These are phyloP conservation scores for Syndactyla subalaris DNA, from an alignment of 2,797 vertebrate species.

Conservation along the genomic window DNA sequence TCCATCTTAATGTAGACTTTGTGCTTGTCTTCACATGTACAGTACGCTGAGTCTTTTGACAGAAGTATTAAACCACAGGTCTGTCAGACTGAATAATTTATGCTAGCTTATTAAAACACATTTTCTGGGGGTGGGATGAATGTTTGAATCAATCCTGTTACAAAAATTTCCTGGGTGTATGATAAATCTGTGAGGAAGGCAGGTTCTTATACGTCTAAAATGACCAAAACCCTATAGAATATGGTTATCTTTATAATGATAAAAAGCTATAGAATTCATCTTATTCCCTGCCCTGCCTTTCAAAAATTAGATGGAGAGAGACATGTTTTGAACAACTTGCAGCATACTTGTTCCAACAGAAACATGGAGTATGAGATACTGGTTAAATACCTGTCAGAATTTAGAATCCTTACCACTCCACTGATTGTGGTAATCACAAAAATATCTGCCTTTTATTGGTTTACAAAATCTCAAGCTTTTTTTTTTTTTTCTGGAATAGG, in stretches of 20 bases:
- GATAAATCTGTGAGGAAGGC: background rate
- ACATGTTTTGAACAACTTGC: background rate
- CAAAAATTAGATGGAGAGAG: background rate
- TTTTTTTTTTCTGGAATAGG: background rate
- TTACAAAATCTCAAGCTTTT: background rate
- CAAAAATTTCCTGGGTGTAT: background rate
- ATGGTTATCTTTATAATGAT: background rate
- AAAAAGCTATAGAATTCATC: background rate
- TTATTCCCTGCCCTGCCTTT: background rate
- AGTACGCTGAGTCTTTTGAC: background rate
- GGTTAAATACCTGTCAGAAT: background rate
- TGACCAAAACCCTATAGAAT: background rate
- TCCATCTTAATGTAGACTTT: background rate
- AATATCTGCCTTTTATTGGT: background rate
- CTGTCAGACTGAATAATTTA: background rate
- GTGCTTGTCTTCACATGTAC: background rate
- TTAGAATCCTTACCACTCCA: background rate
- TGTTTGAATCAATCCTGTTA: background rate
- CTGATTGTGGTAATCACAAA: background rate
- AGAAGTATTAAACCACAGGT: background rate
- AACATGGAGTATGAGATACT: background rate
- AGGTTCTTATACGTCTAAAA: background rate
- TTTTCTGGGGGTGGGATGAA: background rate
- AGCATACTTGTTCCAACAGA: fast-evolving
- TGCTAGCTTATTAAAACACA: background rate